Base-by-base conservation (phyloP, 92 coral and sea anemone genomes). In the Pocillopora meandrina region DNA sequence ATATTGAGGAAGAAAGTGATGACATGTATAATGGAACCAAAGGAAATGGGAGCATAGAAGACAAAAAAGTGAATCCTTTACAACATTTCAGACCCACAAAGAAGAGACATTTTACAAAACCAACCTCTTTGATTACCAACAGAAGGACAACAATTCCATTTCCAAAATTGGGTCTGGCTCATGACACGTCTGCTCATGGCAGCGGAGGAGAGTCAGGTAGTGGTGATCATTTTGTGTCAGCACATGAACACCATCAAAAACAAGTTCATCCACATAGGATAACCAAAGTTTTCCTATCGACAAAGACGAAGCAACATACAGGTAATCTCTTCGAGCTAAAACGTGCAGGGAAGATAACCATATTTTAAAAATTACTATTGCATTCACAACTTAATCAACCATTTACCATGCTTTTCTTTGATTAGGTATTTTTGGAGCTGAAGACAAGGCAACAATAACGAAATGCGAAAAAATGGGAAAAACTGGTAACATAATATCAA, bases 381-480 rank as follows among this genome's bases (percentile, higher is more conserved):
- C 18, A 9, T 1, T 58, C 21, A 56, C 31, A 19, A 17, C 19
- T 34, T 42, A 16, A 47, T 34, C 33, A 34, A 35, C 10, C 47
- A 21, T 18, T 71, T 47, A 3, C 20, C 35, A 26, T 62, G 12
- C 14, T 4, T 76, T 33, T 17, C 19, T 42, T 33, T 60, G 11
- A 2, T 11, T 58, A 91, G 94, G 91, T 23, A 78, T 88, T 55
- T 68, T 73, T 71, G 90, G 94, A 23, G 20, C 52, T 56, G 61
- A 70, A 42, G 89, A 84, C 83, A 74, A 58, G 12, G 89, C 72
- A 31, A 91, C 87, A 12, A 58, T 59, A 73, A 69, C 33, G 42
- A 88, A 80, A 58, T 91, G 94, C 65, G 58, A 68, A 64, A 71
- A 65, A n/a, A 88, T 91, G 63, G 91, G 94, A 15, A 91, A 91